These are phyloP conservation scores for Epinephelus cyanopodus DNA, from an alignment of 2,113 vertebrate species.

Conservation along the genomic window DNA sequence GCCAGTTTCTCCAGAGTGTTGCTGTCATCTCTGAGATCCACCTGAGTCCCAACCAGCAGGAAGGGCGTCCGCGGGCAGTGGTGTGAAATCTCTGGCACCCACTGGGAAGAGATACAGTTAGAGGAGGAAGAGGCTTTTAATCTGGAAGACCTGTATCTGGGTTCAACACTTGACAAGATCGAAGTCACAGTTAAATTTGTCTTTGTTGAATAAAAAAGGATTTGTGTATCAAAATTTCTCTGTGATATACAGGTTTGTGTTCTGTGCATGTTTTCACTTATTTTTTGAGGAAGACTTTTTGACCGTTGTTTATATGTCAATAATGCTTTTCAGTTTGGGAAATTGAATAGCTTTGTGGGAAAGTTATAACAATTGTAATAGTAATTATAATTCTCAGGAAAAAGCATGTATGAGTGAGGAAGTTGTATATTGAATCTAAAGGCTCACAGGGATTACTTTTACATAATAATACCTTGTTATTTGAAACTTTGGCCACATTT, in stretches of 20 bases:
- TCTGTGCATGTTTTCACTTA: neutral
- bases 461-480: too few relatives aligned
- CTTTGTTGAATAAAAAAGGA: neutral
- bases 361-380: neutral
- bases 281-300: neutral
- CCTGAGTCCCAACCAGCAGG: conserved; percentile 97
- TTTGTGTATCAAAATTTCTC: neutral
- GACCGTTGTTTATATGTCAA: neutral
- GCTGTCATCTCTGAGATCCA: conserved; percentile 95
- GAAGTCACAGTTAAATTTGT: neutral
- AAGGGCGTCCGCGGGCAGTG: conserved; percentile 98
- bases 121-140: neutral
- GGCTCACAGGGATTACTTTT: too few relatives aligned
- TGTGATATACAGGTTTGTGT: neutral
- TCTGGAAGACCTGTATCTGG: too few relatives aligned
- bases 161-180: neutral
- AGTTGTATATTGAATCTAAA: neutral
- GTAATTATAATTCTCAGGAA: neutral
- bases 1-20: conserved; percentile 96
- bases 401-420: neutral
- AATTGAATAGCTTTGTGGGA: neutral
- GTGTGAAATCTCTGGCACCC: conserved; percentile 98
- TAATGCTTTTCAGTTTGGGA: too few relatives aligned
- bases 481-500: too few relatives aligned
- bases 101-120: conserved; percentile 78